Base-by-base conservation (phyloP, 2,888 invertebrate species). In the Drosophila fulvimacula region DNA sequence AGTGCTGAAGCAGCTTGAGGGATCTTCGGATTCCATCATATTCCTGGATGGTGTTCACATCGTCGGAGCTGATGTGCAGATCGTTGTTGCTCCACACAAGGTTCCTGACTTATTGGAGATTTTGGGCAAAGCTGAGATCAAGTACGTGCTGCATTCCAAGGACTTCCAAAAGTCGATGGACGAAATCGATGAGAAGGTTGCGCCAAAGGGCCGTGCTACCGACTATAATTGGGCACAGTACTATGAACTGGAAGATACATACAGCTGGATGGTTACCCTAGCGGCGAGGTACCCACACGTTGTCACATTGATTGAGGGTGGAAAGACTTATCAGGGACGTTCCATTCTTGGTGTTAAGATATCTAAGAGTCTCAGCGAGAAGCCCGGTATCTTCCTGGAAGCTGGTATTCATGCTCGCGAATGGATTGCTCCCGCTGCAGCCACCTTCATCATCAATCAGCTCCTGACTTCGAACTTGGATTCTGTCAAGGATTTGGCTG, bases 391-490 rank as follows among this genome's bases (percentile, higher is more conserved):
- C 63, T 94, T 95, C 69, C 92, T 95, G 63, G 95, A 95, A 89
- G 94, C 92, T 24, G 94, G 94, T 27, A 95, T 96, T 79, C 94
- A 96, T 70, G 96, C 95, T 0, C 94, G 97, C 49, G 97, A 97
- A 91, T 97, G 96, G 96, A 93, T 96, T 9, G 93, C 95, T 1
- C 94, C 96, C 0, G 95, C 95, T 0, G 93, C 95, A 0, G 90
- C 94, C 0, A 94, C 95, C 0, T 96, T 94, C 78, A 91, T 95
- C 3, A 92, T 94, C 5, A 94, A 95, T 71, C 94, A 95, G 84
- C 90, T 96, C 2, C 90, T 95, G 2, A 93, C 93, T 53, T 95
- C 95, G 39, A 92, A 94, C 7, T 76, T 92, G 0, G 93, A 93
- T 5, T 62, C 79, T 6, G 91, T 94, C 0, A 90, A 90, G 42